phyloP scores from a whole-genome alignment of 2,113 vertebrate genomes.

The Cyprinodon tularosa region DNA sequence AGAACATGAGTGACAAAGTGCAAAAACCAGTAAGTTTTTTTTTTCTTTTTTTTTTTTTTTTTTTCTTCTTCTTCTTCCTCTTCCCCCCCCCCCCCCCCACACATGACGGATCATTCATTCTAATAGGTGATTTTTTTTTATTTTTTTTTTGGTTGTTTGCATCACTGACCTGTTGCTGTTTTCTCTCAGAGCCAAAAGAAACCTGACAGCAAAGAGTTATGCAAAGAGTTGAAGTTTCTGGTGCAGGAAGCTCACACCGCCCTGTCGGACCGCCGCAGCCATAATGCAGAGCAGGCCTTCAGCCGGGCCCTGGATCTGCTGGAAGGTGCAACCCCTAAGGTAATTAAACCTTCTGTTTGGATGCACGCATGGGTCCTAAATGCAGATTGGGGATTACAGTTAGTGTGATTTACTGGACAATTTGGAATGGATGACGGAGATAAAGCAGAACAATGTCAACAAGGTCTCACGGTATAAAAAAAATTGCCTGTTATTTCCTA shows the following conservation, averaged over 20 bases:
- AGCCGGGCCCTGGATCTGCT: conserved; percentile 76
- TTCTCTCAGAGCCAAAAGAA: conserved; percentile 10
- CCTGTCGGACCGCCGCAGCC: conserved; percentile 82
- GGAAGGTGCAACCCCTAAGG: conserved; percentile 72
- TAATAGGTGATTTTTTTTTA: not conserved
- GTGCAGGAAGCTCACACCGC: conserved; percentile 82
- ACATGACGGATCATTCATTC: not conserved
- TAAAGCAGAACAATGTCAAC: too few species aligned
- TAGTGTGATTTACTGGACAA: too few species aligned
- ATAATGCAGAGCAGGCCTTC: conserved; percentile 84
- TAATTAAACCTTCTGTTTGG: conserved; percentile 40
- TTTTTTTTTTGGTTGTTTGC: not conserved
- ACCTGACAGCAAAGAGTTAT: not conserved
- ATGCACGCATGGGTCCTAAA: too few species aligned
- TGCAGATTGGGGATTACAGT: too few species aligned
- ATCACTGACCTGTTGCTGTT: not conserved
- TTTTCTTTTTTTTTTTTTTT: too few species aligned
- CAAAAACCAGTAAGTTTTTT: conserved; percentile 24
- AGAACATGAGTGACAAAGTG: conserved; percentile 3
- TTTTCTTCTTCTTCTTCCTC: too few species aligned
- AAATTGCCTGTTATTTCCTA: too few species aligned
- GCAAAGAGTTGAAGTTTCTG: conserved; percentile 62
- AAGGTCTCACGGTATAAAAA: too few species aligned
- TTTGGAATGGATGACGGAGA: too few species aligned
- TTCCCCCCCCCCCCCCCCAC: too few species aligned